phyloP scores from a whole-genome alignment of 30 jellyfish, hydroid and myxozoan species.

The Hydractinia symbiolongicarpus region DNA sequence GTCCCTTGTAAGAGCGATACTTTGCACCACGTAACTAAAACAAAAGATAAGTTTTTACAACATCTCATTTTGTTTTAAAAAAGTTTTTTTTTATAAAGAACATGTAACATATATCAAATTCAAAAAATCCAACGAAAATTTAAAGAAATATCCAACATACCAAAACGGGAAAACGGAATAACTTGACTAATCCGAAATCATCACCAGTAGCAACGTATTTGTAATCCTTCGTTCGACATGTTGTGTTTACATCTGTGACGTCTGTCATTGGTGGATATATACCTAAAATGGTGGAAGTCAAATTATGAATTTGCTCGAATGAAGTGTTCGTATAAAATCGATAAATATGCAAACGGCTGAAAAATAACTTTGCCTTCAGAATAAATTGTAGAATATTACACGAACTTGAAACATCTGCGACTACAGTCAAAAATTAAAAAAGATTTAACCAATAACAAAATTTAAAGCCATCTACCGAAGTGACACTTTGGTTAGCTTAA shows the following conservation, averaged over 20 bases:
- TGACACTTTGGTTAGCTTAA: too few species aligned
- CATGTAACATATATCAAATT: not conserved
- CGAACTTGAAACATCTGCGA: too few species aligned
- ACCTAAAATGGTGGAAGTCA: not conserved
- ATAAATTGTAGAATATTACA: not conserved
- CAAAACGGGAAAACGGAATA: constrained; percentile 79
- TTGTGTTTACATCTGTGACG: constrained; percentile 88
- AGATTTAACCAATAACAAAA: too few species aligned
- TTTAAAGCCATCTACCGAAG: too few species aligned
- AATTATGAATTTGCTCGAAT: not conserved
- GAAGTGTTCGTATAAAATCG: too few species aligned
- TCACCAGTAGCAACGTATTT: constrained; percentile 87
- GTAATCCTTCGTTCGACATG: constrained; percentile 74
- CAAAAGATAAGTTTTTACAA: not conserved
- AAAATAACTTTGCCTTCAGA: not conserved
- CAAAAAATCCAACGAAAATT: not conserved
- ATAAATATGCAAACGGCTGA: too few species aligned
- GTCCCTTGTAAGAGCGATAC: constrained; percentile 75
- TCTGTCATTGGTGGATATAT: constrained; percentile 87
- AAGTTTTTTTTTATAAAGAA: too few species aligned
- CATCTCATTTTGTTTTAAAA: too few species aligned
- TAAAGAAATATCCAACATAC: constrained; percentile 29
- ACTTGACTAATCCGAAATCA: constrained; percentile 88
- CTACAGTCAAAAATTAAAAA: too few species aligned
- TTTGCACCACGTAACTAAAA: constrained; percentile 77